Percentiles rank a stretch among this genome's conserved stretches.
These are phyloP conservation scores for Macrosoma leucophasiata DNA, from an alignment of 2,888 invertebrate genomes.

Conservation along the genomic window DNA sequence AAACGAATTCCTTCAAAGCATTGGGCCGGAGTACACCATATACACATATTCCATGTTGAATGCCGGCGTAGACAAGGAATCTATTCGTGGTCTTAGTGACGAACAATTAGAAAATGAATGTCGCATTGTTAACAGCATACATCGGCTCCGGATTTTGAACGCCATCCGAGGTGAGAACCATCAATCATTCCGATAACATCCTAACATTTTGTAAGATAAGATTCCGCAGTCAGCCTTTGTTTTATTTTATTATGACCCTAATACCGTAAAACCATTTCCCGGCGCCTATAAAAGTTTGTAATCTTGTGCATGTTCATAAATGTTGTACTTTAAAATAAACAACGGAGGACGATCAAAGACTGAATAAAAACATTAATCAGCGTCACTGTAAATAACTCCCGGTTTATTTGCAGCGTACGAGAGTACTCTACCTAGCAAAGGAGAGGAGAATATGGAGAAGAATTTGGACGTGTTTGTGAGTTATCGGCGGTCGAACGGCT, in stretches of 20 bases:
- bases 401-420: constrained; percentile 72
- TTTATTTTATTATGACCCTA: neutral
- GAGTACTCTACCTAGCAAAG: constrained; percentile 79
- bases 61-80: constrained; percentile 94
- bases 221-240: no score
- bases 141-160: constrained; percentile 91
- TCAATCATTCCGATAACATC: constrained; percentile 19
- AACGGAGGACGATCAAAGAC: constrained; percentile 9
- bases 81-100: constrained; percentile 89
- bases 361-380: constrained; percentile 4
- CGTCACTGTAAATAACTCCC: constrained; percentile 3
- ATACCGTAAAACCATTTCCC: neutral
- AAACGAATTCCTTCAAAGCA: constrained; percentile 86
- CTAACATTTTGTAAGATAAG: constrained; percentile 12
- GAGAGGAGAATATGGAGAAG: constrained; percentile 88
- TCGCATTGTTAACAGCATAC: constrained; percentile 95
- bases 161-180: constrained; percentile 81
- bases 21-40: constrained; percentile 93
- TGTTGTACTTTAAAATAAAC: constrained; percentile 7
- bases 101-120: constrained; percentile 95
- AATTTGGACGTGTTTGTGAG: constrained; percentile 98
- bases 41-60: constrained; percentile 98
- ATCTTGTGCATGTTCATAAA: constrained; percentile 4
- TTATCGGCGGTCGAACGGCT: constrained; percentile 97
- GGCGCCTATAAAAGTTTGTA: constrained; percentile 4